phyloP scores from a whole-genome alignment of 2,797 vertebrate species.

The Rhyacichthys aspro region DNA sequence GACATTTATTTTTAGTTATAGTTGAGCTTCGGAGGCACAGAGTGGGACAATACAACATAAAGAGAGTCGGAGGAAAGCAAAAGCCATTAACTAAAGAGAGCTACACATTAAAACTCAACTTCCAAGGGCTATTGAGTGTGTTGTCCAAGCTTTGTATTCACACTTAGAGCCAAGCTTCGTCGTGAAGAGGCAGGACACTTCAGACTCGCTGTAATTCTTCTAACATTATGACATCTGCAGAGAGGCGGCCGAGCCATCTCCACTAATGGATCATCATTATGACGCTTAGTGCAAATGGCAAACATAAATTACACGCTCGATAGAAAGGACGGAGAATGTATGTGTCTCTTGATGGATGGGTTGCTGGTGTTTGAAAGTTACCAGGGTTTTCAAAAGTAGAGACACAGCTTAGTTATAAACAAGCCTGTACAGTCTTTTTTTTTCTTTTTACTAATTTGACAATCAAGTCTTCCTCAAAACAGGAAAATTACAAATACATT shows the following conservation, averaged over 20 bases:
- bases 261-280: slow-evolving; percentile 48
- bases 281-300: slow-evolving; percentile 40
- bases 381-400: slow-evolving; percentile 20
- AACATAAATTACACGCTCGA: slow-evolving; percentile 48
- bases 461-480: slow-evolving; percentile 17
- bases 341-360: slow-evolving; percentile 29
- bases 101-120: slow-evolving; percentile 8
- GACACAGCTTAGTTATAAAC: slow-evolving; percentile 3
- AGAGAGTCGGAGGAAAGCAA: background rate
- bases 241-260: slow-evolving; percentile 15
- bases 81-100: slow-evolving; percentile 2
- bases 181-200: slow-evolving; percentile 28
- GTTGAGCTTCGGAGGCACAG: slow-evolving; percentile 1
- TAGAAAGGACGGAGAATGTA: slow-evolving; percentile 22
- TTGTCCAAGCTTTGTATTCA: slow-evolving; percentile 5
- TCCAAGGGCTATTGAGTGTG: slow-evolving; percentile 2
- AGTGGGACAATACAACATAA: background rate
- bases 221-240: slow-evolving; percentile 33
- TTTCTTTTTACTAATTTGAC: slow-evolving; percentile 4
- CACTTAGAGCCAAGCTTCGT: background rate
- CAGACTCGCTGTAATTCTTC: slow-evolving; percentile 19
- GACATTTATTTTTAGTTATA: slow-evolving; percentile 6
- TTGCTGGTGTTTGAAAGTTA: slow-evolving; percentile 66
- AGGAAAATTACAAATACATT: slow-evolving; percentile 8
- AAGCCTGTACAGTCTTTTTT: slow-evolving; percentile 5